Base-by-base conservation (phyloP, 1,140 invertebrate genomes). In the Coelopa frigida region DNA sequence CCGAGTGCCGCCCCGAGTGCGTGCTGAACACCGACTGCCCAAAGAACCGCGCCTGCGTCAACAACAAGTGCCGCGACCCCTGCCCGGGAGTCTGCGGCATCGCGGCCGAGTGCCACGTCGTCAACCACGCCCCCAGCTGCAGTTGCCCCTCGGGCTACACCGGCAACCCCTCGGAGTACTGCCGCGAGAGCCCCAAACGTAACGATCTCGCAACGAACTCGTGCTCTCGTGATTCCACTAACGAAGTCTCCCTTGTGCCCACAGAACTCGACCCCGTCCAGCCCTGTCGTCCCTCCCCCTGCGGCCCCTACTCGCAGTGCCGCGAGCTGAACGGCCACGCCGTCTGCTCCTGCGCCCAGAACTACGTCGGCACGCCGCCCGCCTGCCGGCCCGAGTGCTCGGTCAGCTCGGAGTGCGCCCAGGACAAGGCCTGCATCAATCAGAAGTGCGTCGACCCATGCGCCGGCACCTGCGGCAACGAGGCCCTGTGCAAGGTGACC, bases 81-180 rank as follows among this genome's bases (percentile, higher is more conserved):
- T 87, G 84, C 59, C 73, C 75, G 10, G 82, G 81, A 42, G 78
- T 80, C 7, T 90, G 87, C 67, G 86, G 83, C 14, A 65, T 76
- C 17, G 83, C 83, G 61, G 84, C 86, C 2, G 70, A 82, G 44
- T 88, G 86, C 59, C 73, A 75, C 55, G 83, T 87, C 2, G 73
- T 79, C 3, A 86, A 86, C 59, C 85, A 89, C 67, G 74, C 80
- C 4, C 83, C 87, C 22, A 80, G 81, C 33, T 90, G 86, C 58
- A 77, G 76, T 39, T 89, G 85, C 61, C 72, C 78, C 20, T 57
- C 72, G 12, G 81, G 83, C 33, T 86, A 77, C 51, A 81, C 78
- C 48, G 87, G 86, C 52, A 81, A 89, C 70, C 81, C 86, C 11
- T 81, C 83, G 57, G 70, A 74, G 39, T 76, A 73, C 49, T 85